Evolutionary conservation across 2,113 vertebrate species (phyloP), one percentile per base, ranked within the genome.

Genomic region (Callaeas wilsoni): DNA sequence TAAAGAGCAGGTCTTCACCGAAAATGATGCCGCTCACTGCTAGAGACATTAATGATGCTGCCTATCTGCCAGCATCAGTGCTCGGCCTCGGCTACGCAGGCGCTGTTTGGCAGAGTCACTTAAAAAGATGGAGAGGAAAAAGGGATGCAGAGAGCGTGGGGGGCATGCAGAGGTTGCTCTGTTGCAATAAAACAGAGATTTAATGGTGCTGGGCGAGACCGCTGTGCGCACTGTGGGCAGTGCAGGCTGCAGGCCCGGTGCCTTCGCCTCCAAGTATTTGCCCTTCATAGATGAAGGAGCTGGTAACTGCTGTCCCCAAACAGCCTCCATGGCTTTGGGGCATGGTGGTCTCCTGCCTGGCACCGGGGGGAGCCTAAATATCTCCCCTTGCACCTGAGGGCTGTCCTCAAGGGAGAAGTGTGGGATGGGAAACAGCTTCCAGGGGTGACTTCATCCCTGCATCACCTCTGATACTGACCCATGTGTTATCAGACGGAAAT

Each of bases 221-320:
- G 2, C 11, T 39, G 50, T 4, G 53, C 0, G 0, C 3, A 1
- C 83, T 29, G 35, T 1, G 0, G 73, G 59, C 50, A 42, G 46
- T 14, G 25, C n/a, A 35, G 10, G 30, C 49, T 55, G 41, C 68
- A 26, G 55, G 13, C 60, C 65, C 0, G 0, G 10, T 2, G 6
- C 46, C 68, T 93, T 52, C 0, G 0, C 86, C 84, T 52, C 46
- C n/a, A 8, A 59, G 63, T 2, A 5, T 50, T 62, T 12, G 7
- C 10, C 2, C 39, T 53, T 53, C 59, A 30, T 12, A 37, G 49
- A 32, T 23, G 79, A 57, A 74, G 52, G 15, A 37, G 20, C 15
- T 26, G 46, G 26, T n/a, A 37, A 35, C 32, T 25, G 4, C 41
- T 4, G 6, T 56, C 22, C 5, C 56, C 49, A 13, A 5, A 35